phyloP scores from a whole-genome alignment of 2,888 invertebrate species.

The Caenorhabditis panamensis region DNA sequence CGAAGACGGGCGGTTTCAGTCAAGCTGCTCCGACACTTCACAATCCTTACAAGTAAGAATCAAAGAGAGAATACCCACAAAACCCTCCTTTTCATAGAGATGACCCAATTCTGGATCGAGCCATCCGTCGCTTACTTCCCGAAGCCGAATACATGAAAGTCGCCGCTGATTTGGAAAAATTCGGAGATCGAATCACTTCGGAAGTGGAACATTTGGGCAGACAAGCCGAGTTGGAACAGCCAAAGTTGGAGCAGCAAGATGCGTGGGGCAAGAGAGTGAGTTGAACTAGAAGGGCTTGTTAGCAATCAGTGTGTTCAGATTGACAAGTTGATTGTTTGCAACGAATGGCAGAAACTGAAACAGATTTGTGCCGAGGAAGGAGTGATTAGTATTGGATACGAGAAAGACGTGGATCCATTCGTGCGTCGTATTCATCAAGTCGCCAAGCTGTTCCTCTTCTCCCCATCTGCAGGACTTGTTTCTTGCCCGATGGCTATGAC shows the following conservation, averaged over 20 bases:
- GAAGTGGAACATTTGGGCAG: conserved; percentile 83
- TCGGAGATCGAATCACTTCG: conserved; percentile 83
- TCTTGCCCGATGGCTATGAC: conserved; percentile 85
- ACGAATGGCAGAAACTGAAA: conserved; percentile 84
- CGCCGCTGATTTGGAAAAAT: conserved; percentile 82
- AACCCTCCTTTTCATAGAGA: conserved; percentile 62
- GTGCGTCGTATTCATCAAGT: conserved; percentile 79
- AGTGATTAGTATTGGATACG: conserved; percentile 82
- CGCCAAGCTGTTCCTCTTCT: conserved; percentile 83
- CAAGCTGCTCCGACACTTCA: conserved; percentile 72
- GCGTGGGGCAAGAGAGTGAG: conserved; percentile 84
- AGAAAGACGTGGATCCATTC: conserved; percentile 59
- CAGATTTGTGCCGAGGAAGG: conserved; percentile 84
- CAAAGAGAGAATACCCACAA: not conserved
- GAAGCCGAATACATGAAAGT: conserved; percentile 67
- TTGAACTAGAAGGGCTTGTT: not conserved
- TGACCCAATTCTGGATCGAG: conserved; percentile 73
- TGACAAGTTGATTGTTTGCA: conserved; percentile 83
- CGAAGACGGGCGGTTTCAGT: conserved; percentile 73
- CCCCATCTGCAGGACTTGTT: conserved; percentile 84
- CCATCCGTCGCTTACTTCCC: conserved; percentile 67
- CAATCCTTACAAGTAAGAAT: conserved; percentile 70
- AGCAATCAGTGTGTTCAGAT: conserved; percentile 5
- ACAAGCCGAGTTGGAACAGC: conserved; percentile 82
- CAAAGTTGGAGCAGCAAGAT: conserved; percentile 83